phyloP scores from a whole-genome alignment of 2,888 invertebrate genomes.

The Fragum whitleyi region DNA sequence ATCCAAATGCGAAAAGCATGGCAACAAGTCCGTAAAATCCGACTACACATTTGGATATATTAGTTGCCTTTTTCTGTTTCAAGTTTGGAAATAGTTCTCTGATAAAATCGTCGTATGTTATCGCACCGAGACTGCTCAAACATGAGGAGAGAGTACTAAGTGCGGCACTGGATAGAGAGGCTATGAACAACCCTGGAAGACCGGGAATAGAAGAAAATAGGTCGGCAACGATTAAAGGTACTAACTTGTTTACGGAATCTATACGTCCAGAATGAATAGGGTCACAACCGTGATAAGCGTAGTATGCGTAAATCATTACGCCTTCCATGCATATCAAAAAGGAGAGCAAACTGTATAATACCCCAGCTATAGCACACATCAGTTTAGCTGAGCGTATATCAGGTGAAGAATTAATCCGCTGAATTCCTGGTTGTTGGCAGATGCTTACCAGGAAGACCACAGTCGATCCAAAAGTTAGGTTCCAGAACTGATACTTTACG shows the following conservation, averaged over 20 bases:
- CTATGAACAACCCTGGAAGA: constrained; percentile 42
- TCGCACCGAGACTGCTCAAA: constrained; percentile 35
- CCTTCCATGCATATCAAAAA: constrained; percentile 34
- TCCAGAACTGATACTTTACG: constrained; percentile 38
- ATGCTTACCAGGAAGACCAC: constrained; percentile 16
- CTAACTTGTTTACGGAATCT: constrained; percentile 36
- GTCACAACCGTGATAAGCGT: constrained; percentile 28
- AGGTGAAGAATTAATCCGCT: constrained; percentile 38
- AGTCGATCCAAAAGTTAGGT: constrained; percentile 27
- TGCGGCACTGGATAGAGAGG: constrained; percentile 41
- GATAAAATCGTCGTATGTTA: constrained; percentile 41
- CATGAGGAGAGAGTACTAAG: constrained; percentile 45
- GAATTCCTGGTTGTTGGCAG: constrained; percentile 35
- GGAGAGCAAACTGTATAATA: constrained; percentile 20
- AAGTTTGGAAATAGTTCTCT: constrained; percentile 30
- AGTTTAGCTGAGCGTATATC: constrained; percentile 25
- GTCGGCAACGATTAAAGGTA: constrained; percentile 35
- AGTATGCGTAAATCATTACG: constrained; percentile 37
- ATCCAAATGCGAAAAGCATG: constrained; percentile 18
- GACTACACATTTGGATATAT: constrained; percentile 15
- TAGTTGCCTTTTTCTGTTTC: constrained; percentile 19
- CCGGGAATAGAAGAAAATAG: constrained; percentile 34
- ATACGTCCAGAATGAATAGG: constrained; percentile 22
- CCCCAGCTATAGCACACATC: constrained; percentile 28
- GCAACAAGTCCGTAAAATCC: constrained; percentile 25